phyloP scores from a whole-genome alignment of 2,797 vertebrate genomes.

The Sitta carolinensis region DNA sequence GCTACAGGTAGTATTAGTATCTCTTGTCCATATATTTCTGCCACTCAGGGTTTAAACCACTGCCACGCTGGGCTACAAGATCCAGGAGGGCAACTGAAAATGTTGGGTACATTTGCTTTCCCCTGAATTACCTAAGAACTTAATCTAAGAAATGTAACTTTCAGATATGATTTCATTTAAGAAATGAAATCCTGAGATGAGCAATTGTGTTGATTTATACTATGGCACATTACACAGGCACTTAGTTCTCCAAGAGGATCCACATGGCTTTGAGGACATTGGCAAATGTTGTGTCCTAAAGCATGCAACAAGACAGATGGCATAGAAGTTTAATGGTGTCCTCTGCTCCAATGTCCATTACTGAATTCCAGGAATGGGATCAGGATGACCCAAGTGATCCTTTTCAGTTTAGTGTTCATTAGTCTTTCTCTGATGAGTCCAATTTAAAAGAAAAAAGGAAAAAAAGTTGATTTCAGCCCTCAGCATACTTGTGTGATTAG shows the following conservation, averaged over 20 bases:
- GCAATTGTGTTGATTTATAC: not conserved
- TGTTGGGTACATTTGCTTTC: not conserved
- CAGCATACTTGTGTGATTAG: constrained; percentile 5
- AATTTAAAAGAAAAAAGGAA: not conserved
- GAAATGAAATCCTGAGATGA: not conserved
- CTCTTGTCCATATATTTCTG: not conserved
- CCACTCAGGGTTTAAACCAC: not conserved
- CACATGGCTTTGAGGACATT: not conserved
- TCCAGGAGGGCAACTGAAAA: not conserved
- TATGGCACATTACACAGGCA: not conserved
- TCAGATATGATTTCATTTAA: not conserved
- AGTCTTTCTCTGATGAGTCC: not conserved
- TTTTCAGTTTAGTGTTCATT: not conserved
- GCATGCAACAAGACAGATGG: not conserved
- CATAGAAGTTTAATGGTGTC: not conserved
- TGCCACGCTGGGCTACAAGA: not conserved
- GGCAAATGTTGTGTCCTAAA: not conserved
- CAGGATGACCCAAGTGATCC: not conserved
- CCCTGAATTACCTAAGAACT: not conserved
- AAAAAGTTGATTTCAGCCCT: constrained; percentile 1
- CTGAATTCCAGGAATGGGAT: not conserved
- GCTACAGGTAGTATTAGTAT: not conserved
- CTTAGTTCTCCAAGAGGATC: not conserved
- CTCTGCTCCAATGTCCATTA: not conserved
- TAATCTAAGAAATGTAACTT: not conserved